Evolutionary conservation across 2,113 vertebrate genomes (phyloP).

Genomic region (Bubo scandiacus): DNA sequence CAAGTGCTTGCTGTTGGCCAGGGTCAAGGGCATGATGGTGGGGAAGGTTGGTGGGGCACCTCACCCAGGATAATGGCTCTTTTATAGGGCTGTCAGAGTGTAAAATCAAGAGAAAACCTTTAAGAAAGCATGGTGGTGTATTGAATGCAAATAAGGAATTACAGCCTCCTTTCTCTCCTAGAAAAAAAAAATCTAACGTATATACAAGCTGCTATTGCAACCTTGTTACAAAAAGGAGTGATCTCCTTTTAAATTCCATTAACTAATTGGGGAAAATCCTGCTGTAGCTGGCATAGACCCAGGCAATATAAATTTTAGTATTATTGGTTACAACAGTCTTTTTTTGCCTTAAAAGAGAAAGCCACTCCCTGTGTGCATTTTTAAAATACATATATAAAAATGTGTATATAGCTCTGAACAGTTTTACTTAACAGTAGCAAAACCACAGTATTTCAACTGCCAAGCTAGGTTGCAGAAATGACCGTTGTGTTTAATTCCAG

Average conservation of each 20-base stretch:
- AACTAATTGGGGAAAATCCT: not conserved
- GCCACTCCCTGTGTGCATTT: too few species aligned
- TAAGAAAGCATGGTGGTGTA: not conserved
- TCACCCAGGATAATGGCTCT: not conserved
- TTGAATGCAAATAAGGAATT: not conserved
- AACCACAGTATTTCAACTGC: not conserved
- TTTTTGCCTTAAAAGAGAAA: not conserved
- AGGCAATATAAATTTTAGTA: not conserved
- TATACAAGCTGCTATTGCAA: not conserved
- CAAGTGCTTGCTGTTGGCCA: fast-evolving
- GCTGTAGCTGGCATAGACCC: not conserved
- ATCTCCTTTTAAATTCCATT: not conserved
- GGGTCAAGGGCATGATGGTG: fast-evolving
- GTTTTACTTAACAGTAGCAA: not conserved
- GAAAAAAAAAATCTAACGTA: not conserved
- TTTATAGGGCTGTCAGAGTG: fast-evolving
- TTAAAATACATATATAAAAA: too few species aligned
- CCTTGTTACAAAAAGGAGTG: not conserved
- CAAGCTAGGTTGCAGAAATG: not conserved
- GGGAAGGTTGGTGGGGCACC: not conserved
- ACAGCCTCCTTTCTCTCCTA: not conserved
- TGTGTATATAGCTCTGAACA: not conserved
- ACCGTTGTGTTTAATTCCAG: not conserved
- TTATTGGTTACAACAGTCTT: not conserved
- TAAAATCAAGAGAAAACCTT: not conserved